Conservation (phyloP, 1,140 invertebrate genomes). For the Euura lappo region DNA sequence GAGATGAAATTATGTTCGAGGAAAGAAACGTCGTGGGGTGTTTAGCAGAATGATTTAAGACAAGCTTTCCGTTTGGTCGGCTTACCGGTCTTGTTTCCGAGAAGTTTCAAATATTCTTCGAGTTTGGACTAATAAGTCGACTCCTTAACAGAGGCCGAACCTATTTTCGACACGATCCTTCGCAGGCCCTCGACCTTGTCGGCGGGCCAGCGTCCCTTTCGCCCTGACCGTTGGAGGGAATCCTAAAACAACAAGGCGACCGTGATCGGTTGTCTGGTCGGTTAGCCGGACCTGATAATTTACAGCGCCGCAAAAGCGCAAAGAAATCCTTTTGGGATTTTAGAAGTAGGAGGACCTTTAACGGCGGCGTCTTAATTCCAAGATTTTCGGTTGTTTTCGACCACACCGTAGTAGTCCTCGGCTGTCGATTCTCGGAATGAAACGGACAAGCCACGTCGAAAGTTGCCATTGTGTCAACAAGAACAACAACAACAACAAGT, state of each 20-base stretch:
- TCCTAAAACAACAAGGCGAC: neutral
- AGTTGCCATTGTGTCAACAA: neutral
- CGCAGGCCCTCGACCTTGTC: neutral
- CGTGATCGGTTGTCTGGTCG: neutral
- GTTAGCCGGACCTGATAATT: neutral
- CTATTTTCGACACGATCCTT: conserved; percentile 1
- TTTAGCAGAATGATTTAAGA: neutral
- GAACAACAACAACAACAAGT: neutral
- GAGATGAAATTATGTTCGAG: neutral
- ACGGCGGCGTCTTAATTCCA: neutral
- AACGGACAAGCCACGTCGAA: neutral
- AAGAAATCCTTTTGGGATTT: conserved; percentile 2
- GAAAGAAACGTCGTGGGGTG: neutral
- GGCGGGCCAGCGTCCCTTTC: neutral
- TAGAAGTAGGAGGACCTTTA: neutral
- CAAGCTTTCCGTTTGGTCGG: neutral
- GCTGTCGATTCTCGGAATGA: neutral
- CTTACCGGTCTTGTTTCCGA: neutral
- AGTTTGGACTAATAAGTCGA: neutral
- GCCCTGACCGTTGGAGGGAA: neutral
- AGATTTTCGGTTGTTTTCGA: neutral
- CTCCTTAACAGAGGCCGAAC: neutral
- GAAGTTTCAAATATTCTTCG: neutral
- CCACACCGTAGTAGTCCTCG: neutral
- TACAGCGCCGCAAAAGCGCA: conserved; percentile 4